A percentile compares a stretch with the other conserved stretches of the same genome.
Conservation (phyloP, 2,797 vertebrate species). For the Anableps anableps region DNA sequence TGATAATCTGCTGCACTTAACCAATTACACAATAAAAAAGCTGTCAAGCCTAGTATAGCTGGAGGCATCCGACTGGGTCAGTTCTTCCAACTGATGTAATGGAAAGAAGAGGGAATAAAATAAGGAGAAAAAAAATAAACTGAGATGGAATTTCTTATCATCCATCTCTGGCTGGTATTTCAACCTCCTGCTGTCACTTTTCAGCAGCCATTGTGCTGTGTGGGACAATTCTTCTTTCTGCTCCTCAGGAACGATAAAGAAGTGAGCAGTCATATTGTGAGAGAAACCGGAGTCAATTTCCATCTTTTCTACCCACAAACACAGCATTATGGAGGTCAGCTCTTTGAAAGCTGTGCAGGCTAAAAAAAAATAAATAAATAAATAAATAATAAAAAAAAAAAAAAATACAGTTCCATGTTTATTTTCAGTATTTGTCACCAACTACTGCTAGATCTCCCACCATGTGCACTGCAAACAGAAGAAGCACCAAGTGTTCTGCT, state of each 20-base stretch:
- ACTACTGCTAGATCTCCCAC: not conserved
- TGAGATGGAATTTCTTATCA: slow-evolving; percentile 48
- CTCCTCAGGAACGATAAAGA: slow-evolving; percentile 54
- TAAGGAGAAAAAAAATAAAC: slow-evolving; percentile 28
- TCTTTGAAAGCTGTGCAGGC: slow-evolving; percentile 8
- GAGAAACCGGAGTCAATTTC: slow-evolving; percentile 53
- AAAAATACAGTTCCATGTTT: not conserved
- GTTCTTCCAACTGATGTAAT: slow-evolving; percentile 42
- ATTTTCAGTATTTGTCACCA: slow-evolving; percentile 2
- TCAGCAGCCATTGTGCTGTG: slow-evolving; percentile 63
- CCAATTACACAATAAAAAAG: slow-evolving; percentile 56
- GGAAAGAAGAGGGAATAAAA: not conserved
- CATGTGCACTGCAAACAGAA: not conserved
- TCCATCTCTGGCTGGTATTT: slow-evolving; percentile 47
- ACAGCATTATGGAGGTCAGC: slow-evolving; percentile 33
- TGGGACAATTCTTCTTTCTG: slow-evolving; percentile 55
- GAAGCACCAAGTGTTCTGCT: not conserved
- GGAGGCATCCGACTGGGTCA: slow-evolving; percentile 49
- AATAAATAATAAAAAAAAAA: too few species aligned
- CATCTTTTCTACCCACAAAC: slow-evolving; percentile 15
- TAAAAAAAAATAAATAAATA: not conserved
- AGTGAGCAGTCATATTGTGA: slow-evolving; percentile 47
- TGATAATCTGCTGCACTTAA: slow-evolving; percentile 50
- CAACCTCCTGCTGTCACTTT: slow-evolving; percentile 48
- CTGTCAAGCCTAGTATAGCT: slow-evolving; percentile 19